These are phyloP conservation scores for Ophion obscuratus DNA, from an alignment of 2,888 invertebrate species.

Conservation along the genomic window DNA sequence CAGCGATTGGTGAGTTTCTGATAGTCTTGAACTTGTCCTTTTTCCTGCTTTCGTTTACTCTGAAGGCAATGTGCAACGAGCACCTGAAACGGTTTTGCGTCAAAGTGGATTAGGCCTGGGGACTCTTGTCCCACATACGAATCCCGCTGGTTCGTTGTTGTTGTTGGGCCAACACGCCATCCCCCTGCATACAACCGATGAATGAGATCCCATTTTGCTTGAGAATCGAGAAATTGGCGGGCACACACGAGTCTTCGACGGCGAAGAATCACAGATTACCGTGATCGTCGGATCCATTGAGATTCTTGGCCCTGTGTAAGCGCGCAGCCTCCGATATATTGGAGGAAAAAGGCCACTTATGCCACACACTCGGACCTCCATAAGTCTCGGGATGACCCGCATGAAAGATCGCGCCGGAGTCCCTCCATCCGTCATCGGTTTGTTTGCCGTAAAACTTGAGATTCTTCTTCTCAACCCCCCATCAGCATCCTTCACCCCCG, in stretches of 20 bases:
- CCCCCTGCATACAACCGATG: constrained; percentile 51
- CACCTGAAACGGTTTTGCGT: constrained; percentile 71
- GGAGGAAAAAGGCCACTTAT: constrained; percentile 69
- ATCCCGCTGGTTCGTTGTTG: constrained; percentile 38
- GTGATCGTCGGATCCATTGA: constrained; percentile 64
- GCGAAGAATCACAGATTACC: constrained; percentile 79
- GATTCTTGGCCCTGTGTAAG: neutral
- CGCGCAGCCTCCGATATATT: neutral
- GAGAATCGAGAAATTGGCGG: constrained; percentile 73
- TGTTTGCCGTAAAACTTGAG: constrained; percentile 70
- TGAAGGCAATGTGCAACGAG: neutral
- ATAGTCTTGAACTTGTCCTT: neutral
- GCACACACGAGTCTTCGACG: constrained; percentile 53
- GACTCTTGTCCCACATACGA: constrained; percentile 4
- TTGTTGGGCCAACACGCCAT: constrained; percentile 23
- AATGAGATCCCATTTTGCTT: constrained; percentile 72
- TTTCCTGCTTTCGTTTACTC: neutral
- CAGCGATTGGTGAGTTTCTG: neutral
- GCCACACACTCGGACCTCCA: constrained; percentile 52
- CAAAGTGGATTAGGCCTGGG: constrained; percentile 75
- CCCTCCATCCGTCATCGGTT: constrained; percentile 71
- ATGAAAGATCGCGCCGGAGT: constrained; percentile 30
- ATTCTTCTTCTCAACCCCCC: constrained; percentile 21
- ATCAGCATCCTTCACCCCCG: neutral
- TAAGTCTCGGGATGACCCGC: constrained; percentile 41